Evolutionary conservation across 2,113 vertebrate species (phyloP), one percentile per base, ranked within the genome.

Genomic region (Dendrocopos noguchii): DNA sequence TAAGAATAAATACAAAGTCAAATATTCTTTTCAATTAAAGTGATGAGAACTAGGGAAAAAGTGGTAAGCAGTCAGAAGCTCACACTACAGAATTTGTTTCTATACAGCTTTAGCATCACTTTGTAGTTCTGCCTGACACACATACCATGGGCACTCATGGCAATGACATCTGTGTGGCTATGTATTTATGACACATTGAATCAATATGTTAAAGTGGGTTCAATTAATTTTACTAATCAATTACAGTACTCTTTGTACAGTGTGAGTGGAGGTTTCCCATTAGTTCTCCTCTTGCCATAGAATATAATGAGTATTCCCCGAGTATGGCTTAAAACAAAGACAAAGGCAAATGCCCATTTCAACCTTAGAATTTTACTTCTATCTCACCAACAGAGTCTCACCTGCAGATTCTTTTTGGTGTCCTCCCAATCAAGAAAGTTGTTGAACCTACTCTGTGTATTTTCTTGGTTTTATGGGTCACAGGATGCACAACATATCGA

Each of bases 381-480:
- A 65, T 16, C 31, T 84, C 56, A 68, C 10, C 15, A 25, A 29
- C 70, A 39, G 2, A 17, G 52, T 71, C 96, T 97, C 96, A 99
- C 99, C 98, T 99, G 95, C 98, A 57, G 63, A 99, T 96, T 74
- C 72, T 95, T 88, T 95, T 96, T 4, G 99, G 99, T 24, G 99
- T 99, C 90, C 98, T 97, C 94, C 99, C 99, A 60, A 99, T 76
- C 75, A 99, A 97, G 94, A 99, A 95, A 17, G 98, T 98, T 65
- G 95, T 88, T 83, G 96, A 94, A 81, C 90, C 95, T 64, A 96
- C 93, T 65, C 57, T 96, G 80, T 97, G 96, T n/a, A 98, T 91
- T n/a, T 91, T 95, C 79, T 95, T 98, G 73, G 56, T 95, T 81
- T 95, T 97, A 95, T 98, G 98, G 56, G 88, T 97, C 71, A 98